Conservation (phyloP, 2,797 vertebrate genomes). For the Lepilemur septentrionalis region DNA sequence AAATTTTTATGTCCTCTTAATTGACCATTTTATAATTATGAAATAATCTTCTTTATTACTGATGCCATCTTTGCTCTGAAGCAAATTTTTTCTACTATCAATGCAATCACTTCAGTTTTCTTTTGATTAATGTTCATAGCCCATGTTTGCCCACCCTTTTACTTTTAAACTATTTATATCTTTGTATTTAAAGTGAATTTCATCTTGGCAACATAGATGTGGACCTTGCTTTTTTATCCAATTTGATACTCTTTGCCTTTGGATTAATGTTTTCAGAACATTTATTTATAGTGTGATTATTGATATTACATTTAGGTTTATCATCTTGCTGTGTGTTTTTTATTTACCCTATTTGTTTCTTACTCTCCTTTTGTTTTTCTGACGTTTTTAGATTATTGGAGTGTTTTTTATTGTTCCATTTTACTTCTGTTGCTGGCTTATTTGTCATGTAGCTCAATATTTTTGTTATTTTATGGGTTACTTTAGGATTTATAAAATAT, state of each 20-base stretch:
- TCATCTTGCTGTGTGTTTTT: not conserved
- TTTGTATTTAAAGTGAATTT: not conserved
- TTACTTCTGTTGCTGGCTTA: not conserved
- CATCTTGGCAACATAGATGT: not conserved
- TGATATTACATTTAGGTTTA: not conserved
- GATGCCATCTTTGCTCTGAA: not conserved
- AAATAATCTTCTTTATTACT: not conserved
- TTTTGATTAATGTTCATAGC: not conserved
- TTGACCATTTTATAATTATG: not conserved
- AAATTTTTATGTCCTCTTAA: not conserved
- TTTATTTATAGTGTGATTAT: not conserved
- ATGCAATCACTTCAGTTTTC: not conserved
- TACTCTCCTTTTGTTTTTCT: not conserved
- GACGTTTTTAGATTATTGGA: not conserved
- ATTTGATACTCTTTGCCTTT: not conserved
- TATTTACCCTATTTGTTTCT: not conserved
- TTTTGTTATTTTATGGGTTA: not conserved
- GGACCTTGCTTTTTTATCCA: not conserved
- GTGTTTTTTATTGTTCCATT: not conserved
- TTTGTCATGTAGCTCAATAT: not conserved
- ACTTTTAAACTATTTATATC: not conserved
- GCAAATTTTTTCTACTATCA: not conserved
- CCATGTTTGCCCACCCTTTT: not conserved
- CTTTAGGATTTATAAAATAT: not conserved
- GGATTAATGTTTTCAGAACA: not conserved